These are phyloP conservation scores for Drosophila pandora DNA, from an alignment of 1,140 invertebrate species.

Conservation along the genomic window DNA sequence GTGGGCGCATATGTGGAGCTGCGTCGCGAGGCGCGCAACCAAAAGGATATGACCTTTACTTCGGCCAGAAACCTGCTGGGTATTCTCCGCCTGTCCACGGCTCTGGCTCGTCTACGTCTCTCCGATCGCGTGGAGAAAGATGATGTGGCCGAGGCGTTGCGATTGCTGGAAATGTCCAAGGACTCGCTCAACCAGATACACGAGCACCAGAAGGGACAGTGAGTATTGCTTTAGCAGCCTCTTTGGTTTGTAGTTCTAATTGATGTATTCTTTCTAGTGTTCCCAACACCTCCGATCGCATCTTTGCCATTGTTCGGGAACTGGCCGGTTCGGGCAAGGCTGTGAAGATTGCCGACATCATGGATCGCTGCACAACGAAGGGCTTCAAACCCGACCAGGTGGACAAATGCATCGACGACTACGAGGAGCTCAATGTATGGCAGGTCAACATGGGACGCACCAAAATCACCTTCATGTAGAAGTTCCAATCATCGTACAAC, in stretches of 20 bases:
- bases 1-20: constrained; percentile 97
- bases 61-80: constrained; percentile 97
- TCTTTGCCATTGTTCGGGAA: constrained; percentile 94
- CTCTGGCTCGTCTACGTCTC: constrained; percentile 94
- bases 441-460: constrained; percentile 95
- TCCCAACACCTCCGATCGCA: constrained; percentile 91
- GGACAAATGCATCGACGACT: constrained; percentile 95
- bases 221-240: constrained; percentile 31
- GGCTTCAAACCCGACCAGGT: constrained; percentile 96
- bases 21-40: constrained; percentile 95
- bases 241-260: not conserved
- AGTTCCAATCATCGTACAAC: not conserved
- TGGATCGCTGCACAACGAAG: constrained; percentile 94
- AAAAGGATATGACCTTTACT: constrained; percentile 96
- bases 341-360: constrained; percentile 91
- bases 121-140: constrained; percentile 95
- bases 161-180: constrained; percentile 98
- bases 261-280: constrained; percentile 83
- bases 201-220: constrained; percentile 84
- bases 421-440: constrained; percentile 98
- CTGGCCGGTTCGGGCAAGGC: constrained; percentile 89
- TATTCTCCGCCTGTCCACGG: constrained; percentile 96
- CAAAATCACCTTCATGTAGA: constrained; percentile 89
- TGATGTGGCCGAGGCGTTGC: constrained; percentile 97
- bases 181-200: constrained; percentile 92